Evolutionary conservation across 2,888 invertebrate species (phyloP), one percentile per base, ranked within the genome.

Genomic region (Hecatera dysodea): DNA sequence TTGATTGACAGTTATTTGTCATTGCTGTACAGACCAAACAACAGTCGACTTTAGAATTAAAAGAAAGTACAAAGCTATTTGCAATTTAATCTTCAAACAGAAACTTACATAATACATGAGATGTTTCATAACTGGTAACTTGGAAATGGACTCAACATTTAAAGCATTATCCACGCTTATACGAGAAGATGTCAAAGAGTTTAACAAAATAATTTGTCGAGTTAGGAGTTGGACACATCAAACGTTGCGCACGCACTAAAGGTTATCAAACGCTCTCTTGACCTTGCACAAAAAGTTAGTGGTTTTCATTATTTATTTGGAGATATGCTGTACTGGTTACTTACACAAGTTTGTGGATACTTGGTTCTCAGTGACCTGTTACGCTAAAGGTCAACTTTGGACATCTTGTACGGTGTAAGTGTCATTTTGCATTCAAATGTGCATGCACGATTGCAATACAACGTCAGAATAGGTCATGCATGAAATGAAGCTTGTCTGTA

Each of bases 161-260:
- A 46, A 48, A 67, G 46, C n/a, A 5, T 66, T 67, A 48, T 29
- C n/a, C 48, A 56, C 66, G 55, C 39, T 27, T 50, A 24, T 57
- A 27, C 46, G 57, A 24, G 22, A 6, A 29, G 78, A 52, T 68
- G 74, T 68, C 79, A 65, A 55, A 65, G 75, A 22, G 19, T 27
- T 48, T 63, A 78, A 57, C 53, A 46, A 39, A n/a, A 33, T 76
- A 80, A 76, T 68, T 60, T 39, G 62, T 24, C 19, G 42, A 67
- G 71, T 75, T 78, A 75, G 29, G 72, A 76, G 74, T 78, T 78
- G 48, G 74, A 75, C 79, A 80, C 44, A 46, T 53, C 12, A 79
- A 73, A 72, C 67, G 59, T 80, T 65, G 62, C 22, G 46, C 19
- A 61, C 42, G 46, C 24, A 66, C 53, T 22, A 75, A 70, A 78